phyloP scores from a whole-genome alignment of 1,140 invertebrate genomes.

The Scylla paramamosain region DNA sequence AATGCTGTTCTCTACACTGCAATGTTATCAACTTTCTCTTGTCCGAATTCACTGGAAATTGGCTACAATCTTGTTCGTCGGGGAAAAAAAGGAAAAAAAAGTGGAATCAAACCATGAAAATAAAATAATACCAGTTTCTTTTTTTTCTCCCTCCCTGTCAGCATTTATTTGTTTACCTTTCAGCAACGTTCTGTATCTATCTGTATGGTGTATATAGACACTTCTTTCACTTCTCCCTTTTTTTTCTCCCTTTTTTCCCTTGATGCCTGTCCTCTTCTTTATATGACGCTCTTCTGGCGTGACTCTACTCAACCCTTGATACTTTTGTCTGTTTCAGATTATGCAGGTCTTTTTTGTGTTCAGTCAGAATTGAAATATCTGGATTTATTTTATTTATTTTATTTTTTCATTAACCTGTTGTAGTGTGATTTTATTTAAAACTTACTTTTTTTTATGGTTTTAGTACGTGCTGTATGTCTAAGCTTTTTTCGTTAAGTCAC shows the following conservation, averaged over 20 bases:
- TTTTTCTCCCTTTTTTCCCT: too few relatives aligned
- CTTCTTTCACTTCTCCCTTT: not conserved
- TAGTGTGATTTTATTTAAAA: too few relatives aligned
- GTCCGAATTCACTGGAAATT: not conserved
- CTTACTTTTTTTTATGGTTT: too few relatives aligned
- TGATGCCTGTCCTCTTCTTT: not conserved
- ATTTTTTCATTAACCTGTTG: too few relatives aligned
- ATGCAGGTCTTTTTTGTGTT: too few relatives aligned
- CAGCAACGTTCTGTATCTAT: not conserved
- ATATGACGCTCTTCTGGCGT: too few relatives aligned
- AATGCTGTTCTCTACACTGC: not conserved
- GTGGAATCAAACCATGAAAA: not conserved
- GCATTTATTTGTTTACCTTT: not conserved
- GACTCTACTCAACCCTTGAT: too few relatives aligned
- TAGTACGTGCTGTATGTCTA: too few relatives aligned
- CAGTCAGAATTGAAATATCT: too few relatives aligned
- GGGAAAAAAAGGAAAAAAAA: not conserved
- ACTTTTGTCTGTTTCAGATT: too few relatives aligned
- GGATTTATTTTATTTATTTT: too few relatives aligned
- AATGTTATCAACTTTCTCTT: not conserved
- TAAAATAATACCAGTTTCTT: not conserved
- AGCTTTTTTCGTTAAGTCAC: too few relatives aligned
- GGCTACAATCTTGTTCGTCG: not conserved
- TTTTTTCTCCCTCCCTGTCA: slow-evolving; percentile 43
- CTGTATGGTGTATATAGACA: not conserved